phyloP scores from a whole-genome alignment of 37 sponge, comb jelly and placozoan species.

The Hormiphora californensis region DNA sequence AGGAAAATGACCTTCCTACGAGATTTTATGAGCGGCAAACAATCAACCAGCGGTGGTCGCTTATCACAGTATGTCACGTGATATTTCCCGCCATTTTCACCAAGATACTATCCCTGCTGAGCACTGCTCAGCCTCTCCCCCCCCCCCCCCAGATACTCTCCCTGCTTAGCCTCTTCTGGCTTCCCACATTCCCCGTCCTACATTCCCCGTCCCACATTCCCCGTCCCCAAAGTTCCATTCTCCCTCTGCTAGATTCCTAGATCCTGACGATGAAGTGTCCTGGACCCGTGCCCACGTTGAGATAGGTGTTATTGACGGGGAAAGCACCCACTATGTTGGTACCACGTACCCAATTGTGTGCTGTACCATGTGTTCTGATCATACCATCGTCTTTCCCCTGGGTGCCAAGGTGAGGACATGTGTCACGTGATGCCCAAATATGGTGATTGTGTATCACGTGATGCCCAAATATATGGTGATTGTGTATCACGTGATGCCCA shows the following conservation, averaged over 20 bases:
- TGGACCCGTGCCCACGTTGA: not conserved
- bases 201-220: too few species aligned
- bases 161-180: too few species aligned
- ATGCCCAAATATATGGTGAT: too few species aligned
- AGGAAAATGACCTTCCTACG: conserved; percentile 64
- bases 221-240: too few species aligned
- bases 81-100: too few species aligned
- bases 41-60: conserved; percentile 74
- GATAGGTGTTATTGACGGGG: conserved; percentile 23
- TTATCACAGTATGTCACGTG: conserved; percentile 67
- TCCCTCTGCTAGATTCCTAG: not conserved
- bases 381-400: conserved; percentile 38
- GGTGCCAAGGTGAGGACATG: conserved; percentile 29
- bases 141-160: too few species aligned
- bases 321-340: conserved; percentile 1
- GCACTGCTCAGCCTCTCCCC: too few species aligned
- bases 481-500: too few species aligned
- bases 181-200: too few species aligned
- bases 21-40: conserved; percentile 73
- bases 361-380: not conserved
- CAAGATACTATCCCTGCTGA: too few species aligned
- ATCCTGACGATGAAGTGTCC: not conserved
- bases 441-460: too few species aligned
- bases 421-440: not conserved
- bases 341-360: conserved; percentile 8